Evolutionary conservation across 2,888 invertebrate genomes (phyloP).

Genomic region (Nebria salina): DNA sequence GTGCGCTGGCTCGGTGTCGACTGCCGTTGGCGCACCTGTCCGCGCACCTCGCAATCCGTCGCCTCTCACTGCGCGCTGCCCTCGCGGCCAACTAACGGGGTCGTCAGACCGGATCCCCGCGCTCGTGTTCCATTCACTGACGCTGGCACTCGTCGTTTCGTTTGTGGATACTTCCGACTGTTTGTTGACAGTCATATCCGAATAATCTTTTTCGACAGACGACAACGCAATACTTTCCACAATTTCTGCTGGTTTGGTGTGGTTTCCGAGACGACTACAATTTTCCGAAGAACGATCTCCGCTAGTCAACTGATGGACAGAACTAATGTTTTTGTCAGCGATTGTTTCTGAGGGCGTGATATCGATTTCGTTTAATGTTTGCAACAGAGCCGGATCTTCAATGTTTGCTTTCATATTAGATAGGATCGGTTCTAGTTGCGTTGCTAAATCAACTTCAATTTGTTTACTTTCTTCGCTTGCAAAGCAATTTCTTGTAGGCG

Average conservation of each 20-base stretch:
- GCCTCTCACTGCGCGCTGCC: slow-evolving; percentile 49
- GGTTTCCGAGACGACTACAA: neutral
- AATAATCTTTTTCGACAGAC: neutral
- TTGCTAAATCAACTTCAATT: slow-evolving; percentile 43
- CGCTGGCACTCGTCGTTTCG: slow-evolving; percentile 15
- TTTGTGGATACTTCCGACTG: slow-evolving; percentile 35
- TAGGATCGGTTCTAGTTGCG: slow-evolving; percentile 18
- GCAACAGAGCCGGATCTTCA: slow-evolving; percentile 2
- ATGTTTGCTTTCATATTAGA: slow-evolving; percentile 30
- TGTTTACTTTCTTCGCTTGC: slow-evolving; percentile 41
- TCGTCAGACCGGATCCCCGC: slow-evolving; percentile 58
- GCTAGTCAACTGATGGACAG: neutral
- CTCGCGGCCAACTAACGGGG: slow-evolving; percentile 55
- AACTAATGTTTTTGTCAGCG: neutral
- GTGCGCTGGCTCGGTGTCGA: slow-evolving; percentile 56
- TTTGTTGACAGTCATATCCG: neutral
- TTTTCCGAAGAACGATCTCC: neutral
- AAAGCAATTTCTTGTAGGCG: slow-evolving; percentile 26
- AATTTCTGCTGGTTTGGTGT: neutral
- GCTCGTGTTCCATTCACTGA: slow-evolving; percentile 55
- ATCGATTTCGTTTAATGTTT: slow-evolving; percentile 13
- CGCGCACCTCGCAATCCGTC: slow-evolving; percentile 54
- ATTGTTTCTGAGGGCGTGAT: slow-evolving; percentile 35
- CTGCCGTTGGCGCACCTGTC: slow-evolving; percentile 61
- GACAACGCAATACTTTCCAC: slow-evolving; percentile 39